A percentile compares a stretch with the other conserved stretches of the same genome.
These are phyloP conservation scores for Gymnoscopelus braueri DNA, from an alignment of 2,797 vertebrate species.

Conservation along the genomic window DNA sequence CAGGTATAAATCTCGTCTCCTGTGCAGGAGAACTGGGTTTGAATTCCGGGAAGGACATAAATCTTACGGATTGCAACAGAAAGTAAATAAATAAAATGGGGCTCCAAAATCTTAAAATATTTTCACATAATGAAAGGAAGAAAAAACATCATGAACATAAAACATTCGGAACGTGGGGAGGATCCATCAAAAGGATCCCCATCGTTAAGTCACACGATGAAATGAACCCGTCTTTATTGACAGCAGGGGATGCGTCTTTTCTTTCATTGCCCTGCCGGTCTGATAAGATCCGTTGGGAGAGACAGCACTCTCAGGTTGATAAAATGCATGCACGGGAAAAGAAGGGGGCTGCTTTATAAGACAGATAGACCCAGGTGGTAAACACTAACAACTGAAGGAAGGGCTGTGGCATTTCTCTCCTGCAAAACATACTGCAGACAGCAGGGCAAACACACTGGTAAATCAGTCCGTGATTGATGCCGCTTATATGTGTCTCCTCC, in stretches of 20 bases:
- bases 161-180: too few species aligned
- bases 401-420: conserved; percentile 22
- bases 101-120: background rate
- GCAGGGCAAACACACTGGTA: conserved; percentile 33
- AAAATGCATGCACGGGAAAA: conserved; percentile 36
- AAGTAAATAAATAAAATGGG: background rate
- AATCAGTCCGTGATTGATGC: conserved; percentile 61
- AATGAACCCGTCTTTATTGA: conserved; percentile 27
- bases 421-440: conserved; percentile 25
- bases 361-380: conserved; percentile 39
- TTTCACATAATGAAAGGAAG: background rate
- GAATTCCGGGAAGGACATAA: too few species aligned
- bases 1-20: too few species aligned
- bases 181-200: background rate
- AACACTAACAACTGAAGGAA: conserved; percentile 29
- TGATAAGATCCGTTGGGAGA: conserved; percentile 34
- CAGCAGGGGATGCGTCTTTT: conserved; percentile 22
- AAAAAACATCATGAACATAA: too few species aligned
- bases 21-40: too few species aligned
- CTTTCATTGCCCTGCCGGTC: conserved; percentile 31
- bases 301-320: conserved; percentile 25
- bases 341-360: conserved; percentile 29
- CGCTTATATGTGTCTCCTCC: conserved; percentile 51
- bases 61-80: background rate
- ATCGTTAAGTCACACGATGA: background rate